Evolutionary conservation across 2,797 vertebrate species (phyloP).

Genomic region (Trachops cirrhosus): DNA sequence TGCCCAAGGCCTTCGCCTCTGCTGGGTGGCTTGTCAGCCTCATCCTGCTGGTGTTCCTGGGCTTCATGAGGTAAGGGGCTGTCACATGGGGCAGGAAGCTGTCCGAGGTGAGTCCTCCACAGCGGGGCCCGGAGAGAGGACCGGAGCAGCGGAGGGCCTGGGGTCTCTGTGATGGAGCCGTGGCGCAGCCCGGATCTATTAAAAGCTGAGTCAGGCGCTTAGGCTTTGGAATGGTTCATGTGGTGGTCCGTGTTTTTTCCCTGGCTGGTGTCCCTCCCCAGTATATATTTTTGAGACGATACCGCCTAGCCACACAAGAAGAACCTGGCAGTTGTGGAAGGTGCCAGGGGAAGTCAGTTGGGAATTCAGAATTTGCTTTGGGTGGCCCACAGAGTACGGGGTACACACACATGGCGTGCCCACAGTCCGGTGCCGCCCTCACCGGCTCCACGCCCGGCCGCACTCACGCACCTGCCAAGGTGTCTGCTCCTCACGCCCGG

Average conservation of each 20-base stretch:
- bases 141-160: background rate
- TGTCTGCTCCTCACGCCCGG: background rate
- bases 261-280: background rate
- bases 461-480: background rate
- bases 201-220: accelerated
- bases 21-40: slow-evolving; percentile 97
- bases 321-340: background rate
- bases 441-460: background rate
- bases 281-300: background rate
- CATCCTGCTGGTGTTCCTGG: slow-evolving; percentile 90
- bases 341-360: background rate
- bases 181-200: accelerated
- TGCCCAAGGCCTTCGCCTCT: slow-evolving; percentile 95
- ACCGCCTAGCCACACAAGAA: background rate
- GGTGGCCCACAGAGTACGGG: background rate
- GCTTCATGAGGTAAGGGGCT: slow-evolving; percentile 93
- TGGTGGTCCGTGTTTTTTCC: background rate
- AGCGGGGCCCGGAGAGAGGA: background rate
- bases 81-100: background rate
- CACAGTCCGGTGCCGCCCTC: accelerated
- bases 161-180: background rate
- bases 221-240: background rate
- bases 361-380: background rate
- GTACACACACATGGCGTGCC: background rate
- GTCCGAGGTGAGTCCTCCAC: background rate